Evolutionary conservation across 1,140 invertebrate species (phyloP).

Genomic region (Oncopeltus fasciatus): DNA sequence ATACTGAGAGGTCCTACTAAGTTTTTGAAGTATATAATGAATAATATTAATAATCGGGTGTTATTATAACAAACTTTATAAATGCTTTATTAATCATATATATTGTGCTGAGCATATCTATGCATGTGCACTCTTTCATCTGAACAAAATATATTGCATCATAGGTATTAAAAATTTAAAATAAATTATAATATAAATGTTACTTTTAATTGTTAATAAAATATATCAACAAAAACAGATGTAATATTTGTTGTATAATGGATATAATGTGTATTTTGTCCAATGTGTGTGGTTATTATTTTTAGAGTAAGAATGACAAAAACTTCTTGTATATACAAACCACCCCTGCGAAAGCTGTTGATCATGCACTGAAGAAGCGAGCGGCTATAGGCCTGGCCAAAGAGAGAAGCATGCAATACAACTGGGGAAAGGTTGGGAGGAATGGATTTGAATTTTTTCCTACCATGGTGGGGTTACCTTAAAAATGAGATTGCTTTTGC

Average conservation of each 20-base stretch:
- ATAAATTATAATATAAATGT: not conserved
- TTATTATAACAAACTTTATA: no score
- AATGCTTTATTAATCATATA: not conserved
- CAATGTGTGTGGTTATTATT: constrained; percentile 9
- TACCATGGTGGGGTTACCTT: constrained; percentile 59
- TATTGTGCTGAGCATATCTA: not conserved
- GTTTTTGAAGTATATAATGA: no score
- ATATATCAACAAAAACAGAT: not conserved
- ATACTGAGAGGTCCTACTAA: no score
- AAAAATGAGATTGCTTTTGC: constrained; percentile 91
- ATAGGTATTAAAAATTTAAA: not conserved
- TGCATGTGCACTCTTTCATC: not conserved
- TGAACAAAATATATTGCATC: no score
- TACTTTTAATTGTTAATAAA: not conserved
- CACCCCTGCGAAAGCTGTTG: not conserved
- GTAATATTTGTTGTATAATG: not conserved
- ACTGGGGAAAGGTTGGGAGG: constrained; percentile 5
- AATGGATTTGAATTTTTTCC: constrained; percentile 7
- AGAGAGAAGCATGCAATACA: constrained; percentile 14
- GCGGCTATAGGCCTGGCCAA: constrained; percentile 10
- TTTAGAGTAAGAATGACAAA: not conserved
- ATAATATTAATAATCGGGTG: no score
- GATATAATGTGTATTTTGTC: not conserved
- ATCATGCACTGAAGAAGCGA: constrained; percentile 13
- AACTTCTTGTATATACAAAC: not conserved